Evolutionary conservation across 2,888 invertebrate species (phyloP), one percentile per base, ranked within the genome.

Genomic region (Brenthis daphne): DNA sequence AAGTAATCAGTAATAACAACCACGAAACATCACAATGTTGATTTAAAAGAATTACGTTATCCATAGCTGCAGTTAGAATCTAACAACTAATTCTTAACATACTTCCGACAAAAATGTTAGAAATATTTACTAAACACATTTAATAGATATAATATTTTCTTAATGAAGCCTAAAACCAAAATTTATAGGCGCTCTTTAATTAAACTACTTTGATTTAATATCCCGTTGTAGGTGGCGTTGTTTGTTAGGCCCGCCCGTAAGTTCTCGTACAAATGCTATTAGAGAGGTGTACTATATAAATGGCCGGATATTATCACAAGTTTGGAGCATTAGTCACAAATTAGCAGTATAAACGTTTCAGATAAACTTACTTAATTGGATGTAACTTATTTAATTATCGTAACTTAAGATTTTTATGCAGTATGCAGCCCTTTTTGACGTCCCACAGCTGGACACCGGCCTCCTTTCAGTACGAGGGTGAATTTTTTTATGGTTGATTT

Each of bases 251-350:
- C 43, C 61, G 53, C 61, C 58, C 69, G 56, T 69, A 69, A 72
- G 57, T 69, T 69, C 54, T 57, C 66, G 58, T 37, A 64, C 64
- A 66, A 65, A 29, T 56, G 65, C 70, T 64, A 68, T 70, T 72
- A 70, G 63, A 71, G 63, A 65, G 57, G 65, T 73, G 71, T 69
- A 65, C 65, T 71, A 70, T 69, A 71, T 69, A 71, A 70, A 73
- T 70, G 72, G 68, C 64, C 74, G 73, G 72, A 72, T 74, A 72
- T 72, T 70, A 71, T 72, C 73, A 68, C 69, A 76, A 74, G 74
- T 75, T 74, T 74, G n/a, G 55, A 50, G 57, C 65, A 55, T 72
- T 65, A 70, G 68, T 65, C 64, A 60, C 51, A 66, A 58, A 70
- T 72, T 54, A 57, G 53, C 37, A 33, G 64, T n/a, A 61, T 37